Percentiles rank a stretch among this genome's conserved stretches.
These are phyloP conservation scores for Lagopus muta DNA, from an alignment of 2,113 vertebrate genomes.

Conservation along the genomic window DNA sequence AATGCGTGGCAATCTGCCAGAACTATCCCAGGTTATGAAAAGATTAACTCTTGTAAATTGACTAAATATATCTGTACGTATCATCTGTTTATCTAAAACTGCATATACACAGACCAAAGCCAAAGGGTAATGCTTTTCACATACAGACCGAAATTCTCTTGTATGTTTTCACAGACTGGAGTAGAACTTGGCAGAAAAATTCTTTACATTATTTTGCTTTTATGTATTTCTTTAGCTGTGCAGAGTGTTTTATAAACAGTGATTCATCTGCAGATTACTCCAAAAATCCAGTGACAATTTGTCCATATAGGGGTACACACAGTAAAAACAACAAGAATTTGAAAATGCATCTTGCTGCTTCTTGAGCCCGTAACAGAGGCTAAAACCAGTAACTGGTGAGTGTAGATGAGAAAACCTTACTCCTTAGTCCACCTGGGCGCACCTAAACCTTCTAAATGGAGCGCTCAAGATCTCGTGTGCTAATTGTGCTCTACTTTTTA, in stretches of 20 bases:
- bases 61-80: background rate
- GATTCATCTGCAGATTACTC: background rate
- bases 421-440: background rate
- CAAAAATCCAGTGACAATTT: background rate
- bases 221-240: background rate
- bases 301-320: background rate
- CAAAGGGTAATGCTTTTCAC: slow-evolving; percentile 46
- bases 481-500: background rate
- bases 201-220: slow-evolving; percentile 25
- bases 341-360: background rate
- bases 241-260: background rate
- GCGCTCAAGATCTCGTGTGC: background rate
- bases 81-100: slow-evolving; percentile 13
- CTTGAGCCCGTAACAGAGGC: background rate
- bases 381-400: background rate
- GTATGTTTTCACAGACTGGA: background rate
- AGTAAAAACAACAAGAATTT: background rate
- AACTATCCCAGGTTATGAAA: background rate
- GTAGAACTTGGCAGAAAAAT: background rate
- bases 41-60: background rate
- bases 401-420: background rate
- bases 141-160: background rate
- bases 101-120: slow-evolving; percentile 6
- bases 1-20: background rate
- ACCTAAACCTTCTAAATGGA: background rate